A percentile compares a stretch with the other conserved stretches of the same genome.
phyloP scores from a whole-genome alignment of 2,888 invertebrate species.

The Platerodrilus igneus region DNA sequence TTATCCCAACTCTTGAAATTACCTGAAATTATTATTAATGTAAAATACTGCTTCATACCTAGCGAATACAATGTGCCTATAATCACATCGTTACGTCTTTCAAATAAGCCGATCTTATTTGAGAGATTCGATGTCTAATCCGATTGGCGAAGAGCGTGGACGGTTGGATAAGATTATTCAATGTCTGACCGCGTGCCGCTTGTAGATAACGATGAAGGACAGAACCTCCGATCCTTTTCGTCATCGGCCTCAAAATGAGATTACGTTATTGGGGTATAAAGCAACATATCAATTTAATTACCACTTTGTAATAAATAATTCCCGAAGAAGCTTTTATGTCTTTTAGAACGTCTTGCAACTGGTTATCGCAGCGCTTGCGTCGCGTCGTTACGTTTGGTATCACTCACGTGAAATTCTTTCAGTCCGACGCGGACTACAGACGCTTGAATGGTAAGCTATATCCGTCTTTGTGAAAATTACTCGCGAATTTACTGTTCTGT shows the following conservation, averaged over 20 bases:
- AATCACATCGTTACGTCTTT: conserved; percentile 21
- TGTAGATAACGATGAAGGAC: conserved; percentile 23
- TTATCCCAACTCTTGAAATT: conserved; percentile 21
- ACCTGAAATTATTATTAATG: conserved; percentile 9
- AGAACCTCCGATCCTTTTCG: conserved; percentile 9
- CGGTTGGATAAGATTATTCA: conserved; percentile 30
- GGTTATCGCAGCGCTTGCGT: conserved; percentile 33
- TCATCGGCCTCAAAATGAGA: conserved; percentile 19
- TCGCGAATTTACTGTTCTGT: conserved; percentile 5
- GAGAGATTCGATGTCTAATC: conserved; percentile 23
- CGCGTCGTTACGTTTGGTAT: conserved; percentile 14
- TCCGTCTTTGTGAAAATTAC: conserved; percentile 2
- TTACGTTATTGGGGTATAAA: conserved; percentile 32
- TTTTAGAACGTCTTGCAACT: conserved; percentile 26
- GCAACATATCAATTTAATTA: conserved; percentile 40
- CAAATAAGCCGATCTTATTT: conserved; percentile 25
- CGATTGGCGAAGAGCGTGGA: conserved; percentile 28
- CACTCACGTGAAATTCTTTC: conserved; percentile 36
- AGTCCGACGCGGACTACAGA: conserved; percentile 39
- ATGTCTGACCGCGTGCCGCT: conserved; percentile 22
- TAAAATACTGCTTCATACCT: conserved; percentile 13
- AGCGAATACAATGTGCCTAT: conserved; percentile 11
- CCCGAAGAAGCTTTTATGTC: conserved; percentile 18
- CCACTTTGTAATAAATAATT: conserved; percentile 39
- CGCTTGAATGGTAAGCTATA: conserved; percentile 19